These are phyloP conservation scores for Bellardia pandia DNA, from an alignment of 2,888 invertebrate species.

Conservation along the genomic window DNA sequence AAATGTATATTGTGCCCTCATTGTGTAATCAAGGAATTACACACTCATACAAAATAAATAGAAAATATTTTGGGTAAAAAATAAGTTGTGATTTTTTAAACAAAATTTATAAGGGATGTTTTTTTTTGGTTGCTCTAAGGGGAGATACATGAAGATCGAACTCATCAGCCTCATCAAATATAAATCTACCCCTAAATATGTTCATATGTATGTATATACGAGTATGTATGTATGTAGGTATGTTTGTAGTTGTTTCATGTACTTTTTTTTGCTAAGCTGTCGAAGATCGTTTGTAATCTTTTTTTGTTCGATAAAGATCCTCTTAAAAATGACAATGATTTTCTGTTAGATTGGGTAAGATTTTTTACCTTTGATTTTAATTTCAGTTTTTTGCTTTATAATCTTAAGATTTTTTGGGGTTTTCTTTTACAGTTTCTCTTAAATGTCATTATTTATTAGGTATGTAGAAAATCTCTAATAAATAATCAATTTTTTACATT, in stretches of 20 bases:
- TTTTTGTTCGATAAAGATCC: conserved; percentile 56
- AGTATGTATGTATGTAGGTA: too few species aligned
- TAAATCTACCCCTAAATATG: conserved; percentile 64
- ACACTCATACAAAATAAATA: conserved; percentile 41
- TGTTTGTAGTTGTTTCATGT: conserved; percentile 10
- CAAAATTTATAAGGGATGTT: conserved; percentile 50
- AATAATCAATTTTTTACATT: conserved; percentile 68
- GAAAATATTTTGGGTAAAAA: conserved; percentile 56
- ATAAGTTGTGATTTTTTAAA: conserved; percentile 41
- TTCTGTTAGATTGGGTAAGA: conserved; percentile 28
- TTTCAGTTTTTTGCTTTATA: conserved; percentile 54
- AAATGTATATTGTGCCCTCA: conserved; percentile 45
- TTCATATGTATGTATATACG: too few species aligned
- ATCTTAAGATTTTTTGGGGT: conserved; percentile 52
- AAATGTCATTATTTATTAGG: conserved; percentile 63
- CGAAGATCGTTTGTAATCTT: conserved; percentile 75
- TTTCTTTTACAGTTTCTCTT: conserved; percentile 34
- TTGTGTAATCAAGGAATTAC: conserved; percentile 64
- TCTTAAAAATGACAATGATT: conserved; percentile 68
- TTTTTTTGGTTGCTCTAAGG: conserved; percentile 26
- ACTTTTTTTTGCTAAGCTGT: conserved; percentile 69
- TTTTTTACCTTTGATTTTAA: conserved; percentile 54
- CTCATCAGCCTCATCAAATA: conserved; percentile 31
- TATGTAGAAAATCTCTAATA: conserved; percentile 50
- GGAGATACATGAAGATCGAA: conserved; percentile 46